Base-by-base conservation (phyloP, 1,140 invertebrate genomes). In the Aphelenchoides fujianensis region DNA sequence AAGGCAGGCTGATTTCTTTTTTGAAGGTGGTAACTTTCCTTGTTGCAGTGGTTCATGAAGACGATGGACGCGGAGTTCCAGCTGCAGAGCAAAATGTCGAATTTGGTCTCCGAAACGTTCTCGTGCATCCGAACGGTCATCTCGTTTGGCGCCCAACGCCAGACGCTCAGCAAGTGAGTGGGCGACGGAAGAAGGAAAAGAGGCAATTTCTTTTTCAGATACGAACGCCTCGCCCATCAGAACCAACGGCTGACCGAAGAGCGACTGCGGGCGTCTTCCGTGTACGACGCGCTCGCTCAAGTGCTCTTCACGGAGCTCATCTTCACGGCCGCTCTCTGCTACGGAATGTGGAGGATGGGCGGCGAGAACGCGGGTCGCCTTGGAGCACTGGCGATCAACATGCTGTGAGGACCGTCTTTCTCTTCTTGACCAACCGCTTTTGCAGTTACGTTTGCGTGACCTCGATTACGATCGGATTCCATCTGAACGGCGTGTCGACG, bases 371-470 rank as follows among this genome's bases (percentile, higher is more conserved):
- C 81, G 28, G 81, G 81, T 32, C 62, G 72, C 12, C 64, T 82
- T 19, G 82, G 71, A 9, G 82, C 80, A 1, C 36, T 82, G 32
- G 80, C 79, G 9, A 82, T 82, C 69, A 84, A 82, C 52, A 82
- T 82, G 79, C 72, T 82, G n/a, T n/a, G n/a, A n/a, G n/a, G n/a
- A n/a, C n/a, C n/a, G 5, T n/a, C n/a, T n/a, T n/a, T n/a, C n/a
- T n/a, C n/a, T n/a, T n/a, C n/a, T n/a, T n/a, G n/a, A n/a, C n/a
- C n/a, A n/a, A n/a, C n/a, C n/a, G n/a, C n/a, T n/a, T n/a, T n/a
- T n/a, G n/a, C n/a, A n/a, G n/a, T 9, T 82, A 83, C 73, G 75
- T 82, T 68, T 82, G 81, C 64, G 79, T 82, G 0, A 81, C 81
- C 16, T 82, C 82, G 1, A 83, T 82, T 55, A 74, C 69, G 5